Evolutionary conservation across 2,797 vertebrate genomes (phyloP), one percentile per base, ranked within the genome.

Genomic region (Lutjanus campechanus): DNA sequence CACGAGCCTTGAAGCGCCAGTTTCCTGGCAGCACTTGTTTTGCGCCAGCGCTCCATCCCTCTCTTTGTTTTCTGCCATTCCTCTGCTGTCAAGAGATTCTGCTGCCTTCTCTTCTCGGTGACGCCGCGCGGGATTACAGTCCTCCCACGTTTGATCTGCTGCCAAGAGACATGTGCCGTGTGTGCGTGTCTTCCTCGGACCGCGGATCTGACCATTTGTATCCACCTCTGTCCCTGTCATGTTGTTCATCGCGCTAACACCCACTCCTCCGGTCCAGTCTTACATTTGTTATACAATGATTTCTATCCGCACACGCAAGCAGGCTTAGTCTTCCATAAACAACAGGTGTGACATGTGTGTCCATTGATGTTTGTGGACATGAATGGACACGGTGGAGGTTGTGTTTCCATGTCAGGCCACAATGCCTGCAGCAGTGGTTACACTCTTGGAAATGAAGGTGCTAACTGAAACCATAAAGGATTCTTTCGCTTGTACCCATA

Each of bases 61-160:
- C 68, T 79, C 65, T 90, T 84, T 91, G 62, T 82, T 82, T 85
- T 70, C 63, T 67, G 53, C 41, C 59, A 83, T 72, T 67, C 77
- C 79, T 85, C 79, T 83, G 77, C 83, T 86, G 84, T 89, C 88
- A 83, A 51, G 89, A 88, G 73, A 89, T 80, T 71, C 70, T 49
- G 66, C 69, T 60, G 73, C 75, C 67, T 79, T 89, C 80, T 86
- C 78, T 84, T 77, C 73, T 54, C 55, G 5, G 47, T 36, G 67
- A 77, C 81, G 84, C 77, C 49, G 36, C 15, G 44, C 61, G 41
- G 82, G 83, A 89, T 91, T 90, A 85, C 88, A 83, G 87, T 84
- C 85, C 85, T 90, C 91, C 92, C 79, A 88, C 86, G 72, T 91
- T 74, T 90, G 79, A 90, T 92, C 82, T 55, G 77, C 87, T 64